A percentile compares a stretch with the other conserved stretches of the same genome.
Conservation (phyloP, 2,113 vertebrate genomes). For the Galemys pyrenaicus region DNA sequence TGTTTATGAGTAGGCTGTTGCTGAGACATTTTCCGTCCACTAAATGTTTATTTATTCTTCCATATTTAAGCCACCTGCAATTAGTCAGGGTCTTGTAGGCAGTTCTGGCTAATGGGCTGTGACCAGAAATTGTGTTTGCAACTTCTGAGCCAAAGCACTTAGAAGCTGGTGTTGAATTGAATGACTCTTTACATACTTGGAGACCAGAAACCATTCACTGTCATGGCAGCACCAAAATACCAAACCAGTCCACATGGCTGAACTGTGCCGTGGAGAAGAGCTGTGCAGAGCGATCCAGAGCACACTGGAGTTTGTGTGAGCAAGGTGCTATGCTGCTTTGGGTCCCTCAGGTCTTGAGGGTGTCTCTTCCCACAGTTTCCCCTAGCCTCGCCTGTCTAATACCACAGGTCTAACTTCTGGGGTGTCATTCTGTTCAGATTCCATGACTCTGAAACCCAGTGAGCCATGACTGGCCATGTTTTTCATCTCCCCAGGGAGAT, state of each 20-base stretch:
- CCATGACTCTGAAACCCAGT: not conserved
- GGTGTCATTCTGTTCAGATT: not conserved
- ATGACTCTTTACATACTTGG: not conserved
- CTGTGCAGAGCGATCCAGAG: not conserved
- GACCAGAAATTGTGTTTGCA: not conserved
- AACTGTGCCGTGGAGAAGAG: not conserved
- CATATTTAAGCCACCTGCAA: not conserved
- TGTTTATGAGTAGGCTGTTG: not conserved
- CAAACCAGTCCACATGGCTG: not conserved
- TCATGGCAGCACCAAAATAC: not conserved
- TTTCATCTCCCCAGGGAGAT: not conserved
- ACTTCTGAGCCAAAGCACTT: not conserved
- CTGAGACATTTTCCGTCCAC: not conserved
- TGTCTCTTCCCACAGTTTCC: not conserved
- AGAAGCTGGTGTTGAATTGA: not conserved
- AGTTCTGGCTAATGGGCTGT: not conserved
- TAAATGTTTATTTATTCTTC: not conserved
- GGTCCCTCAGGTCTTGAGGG: not conserved
- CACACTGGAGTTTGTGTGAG: not conserved
- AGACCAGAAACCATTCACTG: not conserved
- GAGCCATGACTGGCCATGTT: not conserved
- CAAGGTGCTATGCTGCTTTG: not conserved
- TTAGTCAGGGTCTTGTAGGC: not conserved
- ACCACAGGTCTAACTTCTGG: not conserved
- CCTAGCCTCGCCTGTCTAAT: not conserved